These are phyloP conservation scores for Lontra canadensis DNA, from an alignment of 2,113 vertebrate genomes.

Conservation along the genomic window DNA sequence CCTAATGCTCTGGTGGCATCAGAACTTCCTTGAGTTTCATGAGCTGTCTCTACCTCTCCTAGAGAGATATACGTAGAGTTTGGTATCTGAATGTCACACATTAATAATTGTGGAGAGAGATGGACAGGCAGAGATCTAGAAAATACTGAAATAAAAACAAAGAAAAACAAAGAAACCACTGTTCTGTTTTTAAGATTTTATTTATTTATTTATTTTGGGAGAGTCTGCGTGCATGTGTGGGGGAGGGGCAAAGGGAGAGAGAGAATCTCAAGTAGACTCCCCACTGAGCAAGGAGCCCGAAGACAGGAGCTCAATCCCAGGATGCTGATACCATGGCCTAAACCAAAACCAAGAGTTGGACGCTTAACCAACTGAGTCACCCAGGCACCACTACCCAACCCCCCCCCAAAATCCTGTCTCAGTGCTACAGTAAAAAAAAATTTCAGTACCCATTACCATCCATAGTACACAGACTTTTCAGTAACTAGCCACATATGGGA, in stretches of 20 bases:
- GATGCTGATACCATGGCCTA: background rate
- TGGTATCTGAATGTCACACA: no score
- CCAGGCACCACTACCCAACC: background rate
- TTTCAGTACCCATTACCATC: background rate
- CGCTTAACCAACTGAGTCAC: background rate
- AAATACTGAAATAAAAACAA: background rate
- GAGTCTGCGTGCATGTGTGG: background rate
- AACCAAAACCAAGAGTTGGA: background rate
- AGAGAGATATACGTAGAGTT: background rate
- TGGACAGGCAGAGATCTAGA: background rate
- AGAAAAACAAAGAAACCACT: background rate
- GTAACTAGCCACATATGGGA: conserved; percentile 55
- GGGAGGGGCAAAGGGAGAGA: background rate
- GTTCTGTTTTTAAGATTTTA: background rate
- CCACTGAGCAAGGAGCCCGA: background rate
- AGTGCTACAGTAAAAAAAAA: background rate
- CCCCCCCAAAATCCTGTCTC: background rate
- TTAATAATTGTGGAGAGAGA: background rate
- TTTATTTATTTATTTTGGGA: background rate
- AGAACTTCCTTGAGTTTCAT: background rate
- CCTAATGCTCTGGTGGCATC: background rate
- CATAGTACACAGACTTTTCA: background rate
- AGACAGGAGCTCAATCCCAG: background rate
- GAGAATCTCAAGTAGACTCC: background rate
- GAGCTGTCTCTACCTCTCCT: background rate